phyloP scores from a whole-genome alignment of 2,797 vertebrate genomes.

The Sebastes alutus region DNA sequence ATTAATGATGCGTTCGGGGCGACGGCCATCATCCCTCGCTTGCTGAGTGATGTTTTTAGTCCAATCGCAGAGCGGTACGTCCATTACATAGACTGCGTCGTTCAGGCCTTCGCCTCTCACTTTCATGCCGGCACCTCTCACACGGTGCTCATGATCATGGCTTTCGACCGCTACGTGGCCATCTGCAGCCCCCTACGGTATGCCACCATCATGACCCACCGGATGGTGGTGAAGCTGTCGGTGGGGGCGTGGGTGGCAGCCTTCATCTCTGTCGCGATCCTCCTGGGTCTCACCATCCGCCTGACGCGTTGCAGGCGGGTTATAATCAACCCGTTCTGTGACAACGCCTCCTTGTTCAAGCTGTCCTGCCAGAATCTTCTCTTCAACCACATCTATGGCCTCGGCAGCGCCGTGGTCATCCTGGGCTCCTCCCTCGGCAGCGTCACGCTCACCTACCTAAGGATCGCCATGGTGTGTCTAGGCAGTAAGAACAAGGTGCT shows the following conservation, averaged over 20 bases:
- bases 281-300: constrained; percentile 68
- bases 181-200: constrained; percentile 82
- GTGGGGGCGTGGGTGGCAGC: constrained; percentile 41
- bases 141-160: constrained; percentile 82
- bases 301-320: constrained; percentile 76
- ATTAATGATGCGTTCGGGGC: constrained; percentile 78
- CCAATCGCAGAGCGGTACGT: constrained; percentile 72
- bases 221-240: constrained; percentile 67
- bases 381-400: constrained; percentile 80
- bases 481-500: constrained; percentile 53
- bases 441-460: constrained; percentile 66
- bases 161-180: constrained; percentile 83
- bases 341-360: constrained; percentile 84
- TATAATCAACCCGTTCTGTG: constrained; percentile 82
- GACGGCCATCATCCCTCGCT: constrained; percentile 70
- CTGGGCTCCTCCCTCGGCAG: constrained; percentile 60
- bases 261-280: constrained; percentile 63
- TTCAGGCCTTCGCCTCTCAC: constrained; percentile 83
- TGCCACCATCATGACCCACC: constrained; percentile 64
- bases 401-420: constrained; percentile 64
- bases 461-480: constrained; percentile 69
- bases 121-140: constrained; percentile 77
- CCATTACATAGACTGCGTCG: constrained; percentile 62
- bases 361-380: constrained; percentile 78
- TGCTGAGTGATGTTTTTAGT: constrained; percentile 75